Conservation (phyloP, 1,140 invertebrate species). For the Pogonognathellus flavescens region DNA sequence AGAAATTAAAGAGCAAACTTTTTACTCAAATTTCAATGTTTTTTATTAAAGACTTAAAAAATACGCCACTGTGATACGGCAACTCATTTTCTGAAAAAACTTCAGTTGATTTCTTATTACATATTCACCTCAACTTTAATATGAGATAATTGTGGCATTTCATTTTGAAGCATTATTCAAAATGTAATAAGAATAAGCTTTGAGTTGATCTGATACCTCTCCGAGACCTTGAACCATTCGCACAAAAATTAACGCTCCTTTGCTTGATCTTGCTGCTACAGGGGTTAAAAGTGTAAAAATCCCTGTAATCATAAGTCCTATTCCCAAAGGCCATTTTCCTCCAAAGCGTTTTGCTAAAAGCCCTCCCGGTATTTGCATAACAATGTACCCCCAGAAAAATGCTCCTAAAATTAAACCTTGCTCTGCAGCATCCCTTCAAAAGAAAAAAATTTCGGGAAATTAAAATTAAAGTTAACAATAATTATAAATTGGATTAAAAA, state of each 20-base stretch:
- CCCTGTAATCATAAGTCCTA: conserved; percentile 80
- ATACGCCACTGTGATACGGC: too few species aligned
- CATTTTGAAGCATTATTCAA: too few species aligned
- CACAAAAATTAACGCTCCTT: conserved; percentile 8
- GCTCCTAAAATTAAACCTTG: conserved; percentile 79
- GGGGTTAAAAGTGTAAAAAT: conserved; percentile 73
- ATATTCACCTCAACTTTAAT: too few species aligned
- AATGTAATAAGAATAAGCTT: too few species aligned
- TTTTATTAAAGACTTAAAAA: too few species aligned
- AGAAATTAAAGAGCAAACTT: background rate
- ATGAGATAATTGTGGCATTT: too few species aligned
- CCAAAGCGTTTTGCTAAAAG: conserved; percentile 86
- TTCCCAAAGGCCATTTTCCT: conserved; percentile 72
- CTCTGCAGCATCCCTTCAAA: conserved; percentile 75
- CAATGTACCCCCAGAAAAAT: conserved; percentile 82
- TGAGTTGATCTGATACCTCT: too few species aligned
- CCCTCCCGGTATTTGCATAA: conserved; percentile 88
- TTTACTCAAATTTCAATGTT: too few species aligned
- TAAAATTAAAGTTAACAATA: too few species aligned
- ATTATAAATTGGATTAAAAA: too few species aligned
- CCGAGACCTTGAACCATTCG: conserved; percentile 55
- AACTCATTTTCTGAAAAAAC: background rate
- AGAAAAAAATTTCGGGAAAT: too few species aligned
- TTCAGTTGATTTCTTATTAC: too few species aligned
- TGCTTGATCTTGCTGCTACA: conserved; percentile 50